Percentiles rank a stretch among this genome's conserved stretches.
These are phyloP conservation scores for Hirundichthys speculiger DNA, from an alignment of 2,113 vertebrate genomes.

Conservation along the genomic window DNA sequence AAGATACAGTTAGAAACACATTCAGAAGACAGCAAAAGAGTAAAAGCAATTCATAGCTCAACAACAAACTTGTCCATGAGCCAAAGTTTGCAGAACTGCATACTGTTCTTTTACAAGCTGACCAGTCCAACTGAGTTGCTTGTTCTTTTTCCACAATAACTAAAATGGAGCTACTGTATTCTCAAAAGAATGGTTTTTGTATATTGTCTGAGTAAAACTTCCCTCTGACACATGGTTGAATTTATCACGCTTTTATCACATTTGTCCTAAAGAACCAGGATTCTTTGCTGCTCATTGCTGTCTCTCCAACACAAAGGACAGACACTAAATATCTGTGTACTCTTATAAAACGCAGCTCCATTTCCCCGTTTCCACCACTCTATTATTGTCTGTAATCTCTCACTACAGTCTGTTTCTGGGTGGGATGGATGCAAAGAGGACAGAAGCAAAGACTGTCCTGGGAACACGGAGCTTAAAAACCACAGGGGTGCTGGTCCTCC, in stretches of 20 bases:
- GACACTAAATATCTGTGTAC: too few relatives aligned
- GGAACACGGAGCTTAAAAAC: slow-evolving; percentile 49
- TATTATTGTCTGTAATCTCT: slow-evolving; percentile 13
- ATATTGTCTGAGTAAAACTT: slow-evolving; percentile 4
- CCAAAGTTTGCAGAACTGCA: slow-evolving; percentile 5
- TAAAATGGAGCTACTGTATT: slow-evolving; percentile 11
- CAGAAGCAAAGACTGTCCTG: slow-evolving; percentile 50
- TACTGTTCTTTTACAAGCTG: slow-evolving; percentile 16
- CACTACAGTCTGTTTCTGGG: slow-evolving; percentile 25
- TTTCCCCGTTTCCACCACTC: not conserved
- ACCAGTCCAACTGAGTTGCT: slow-evolving; percentile 1
- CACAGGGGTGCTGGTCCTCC: slow-evolving; percentile 56
- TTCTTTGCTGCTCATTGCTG: not conserved
- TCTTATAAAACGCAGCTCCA: not conserved
- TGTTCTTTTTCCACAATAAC: slow-evolving; percentile 18
- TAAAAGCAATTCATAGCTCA: slow-evolving; percentile 16
- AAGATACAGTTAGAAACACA: not conserved
- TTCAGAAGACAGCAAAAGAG: slow-evolving; percentile 4
- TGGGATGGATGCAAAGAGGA: slow-evolving; percentile 35
- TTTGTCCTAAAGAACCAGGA: not conserved
- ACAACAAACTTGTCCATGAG: not conserved
- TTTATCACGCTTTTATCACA: not conserved
- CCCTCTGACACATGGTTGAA: too few relatives aligned
- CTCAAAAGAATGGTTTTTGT: slow-evolving; percentile 19
- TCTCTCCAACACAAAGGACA: slow-evolving; percentile 1